phyloP scores from a whole-genome alignment of 64 coral and sea anemone genomes.

The Montipora sp. region DNA sequence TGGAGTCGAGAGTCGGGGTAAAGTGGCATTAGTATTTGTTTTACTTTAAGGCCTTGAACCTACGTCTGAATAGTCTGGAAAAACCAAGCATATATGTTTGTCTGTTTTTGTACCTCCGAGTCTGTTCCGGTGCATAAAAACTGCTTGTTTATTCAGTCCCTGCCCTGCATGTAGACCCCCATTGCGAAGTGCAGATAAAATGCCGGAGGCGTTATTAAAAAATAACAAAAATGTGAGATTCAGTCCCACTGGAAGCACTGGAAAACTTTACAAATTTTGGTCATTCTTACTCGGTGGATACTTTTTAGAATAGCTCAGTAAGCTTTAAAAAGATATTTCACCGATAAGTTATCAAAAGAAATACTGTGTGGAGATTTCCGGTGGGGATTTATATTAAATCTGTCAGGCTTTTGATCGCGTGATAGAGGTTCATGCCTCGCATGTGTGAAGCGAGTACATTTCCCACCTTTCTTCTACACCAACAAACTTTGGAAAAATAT shows the following conservation, averaged over 20 bases:
- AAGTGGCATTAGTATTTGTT: too few species aligned
- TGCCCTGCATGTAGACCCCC: too few species aligned
- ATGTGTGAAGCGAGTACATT: neutral
- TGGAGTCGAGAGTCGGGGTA: too few species aligned
- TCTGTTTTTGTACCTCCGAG: too few species aligned
- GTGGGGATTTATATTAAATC: neutral
- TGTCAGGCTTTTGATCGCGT: neutral
- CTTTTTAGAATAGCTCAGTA: neutral
- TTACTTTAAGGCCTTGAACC: too few species aligned
- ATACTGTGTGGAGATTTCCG: neutral
- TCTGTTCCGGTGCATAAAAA: too few species aligned
- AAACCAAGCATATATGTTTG: too few species aligned
- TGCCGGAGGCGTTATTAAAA: neutral
- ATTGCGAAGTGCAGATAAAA: neutral
- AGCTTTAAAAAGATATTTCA: neutral
- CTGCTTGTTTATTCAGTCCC: too few species aligned
- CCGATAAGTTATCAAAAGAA: neutral
- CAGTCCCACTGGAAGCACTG: neutral
- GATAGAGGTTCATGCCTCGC: neutral
- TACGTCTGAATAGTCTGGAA: too few species aligned
- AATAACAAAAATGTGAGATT: neutral
- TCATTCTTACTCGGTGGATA: neutral
- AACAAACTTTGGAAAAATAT: neutral
- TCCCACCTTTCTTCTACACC: neutral
- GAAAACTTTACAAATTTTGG: neutral